phyloP scores from a whole-genome alignment of 2,888 invertebrate genomes.

The Unio pictorum region DNA sequence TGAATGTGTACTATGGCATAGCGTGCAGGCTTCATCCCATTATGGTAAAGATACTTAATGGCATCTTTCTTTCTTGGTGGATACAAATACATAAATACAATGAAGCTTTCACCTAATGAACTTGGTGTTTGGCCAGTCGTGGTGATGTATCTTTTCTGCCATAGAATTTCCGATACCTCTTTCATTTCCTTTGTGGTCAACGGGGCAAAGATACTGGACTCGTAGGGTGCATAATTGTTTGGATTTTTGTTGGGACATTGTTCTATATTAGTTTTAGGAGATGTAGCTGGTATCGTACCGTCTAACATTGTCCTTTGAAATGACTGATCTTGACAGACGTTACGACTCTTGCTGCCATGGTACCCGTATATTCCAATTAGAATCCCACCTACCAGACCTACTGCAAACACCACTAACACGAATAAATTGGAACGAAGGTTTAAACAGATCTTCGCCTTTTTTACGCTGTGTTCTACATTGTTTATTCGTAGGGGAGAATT shows the following conservation, averaged over 20 bases:
- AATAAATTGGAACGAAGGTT: constrained; percentile 4
- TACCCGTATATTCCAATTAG: constrained; percentile 34
- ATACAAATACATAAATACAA: constrained; percentile 34
- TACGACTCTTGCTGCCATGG: constrained; percentile 5
- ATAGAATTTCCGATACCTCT: constrained; percentile 19
- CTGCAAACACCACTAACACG: constrained; percentile 20
- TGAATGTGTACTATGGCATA: constrained; percentile 38
- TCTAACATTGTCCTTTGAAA: too few relatives aligned
- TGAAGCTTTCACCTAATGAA: constrained; percentile 31
- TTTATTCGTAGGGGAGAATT: too few relatives aligned
- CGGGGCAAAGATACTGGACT: constrained; percentile 33
- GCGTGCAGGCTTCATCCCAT: constrained; percentile 35
- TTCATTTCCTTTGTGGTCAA: constrained; percentile 36
- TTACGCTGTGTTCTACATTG: too few relatives aligned
- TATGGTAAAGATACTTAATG: constrained; percentile 28
- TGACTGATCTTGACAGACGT: not conserved
- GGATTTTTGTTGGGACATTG: constrained; percentile 22
- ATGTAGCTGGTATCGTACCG: too few relatives aligned
- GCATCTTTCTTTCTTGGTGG: constrained; percentile 38
- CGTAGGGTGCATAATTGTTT: constrained; percentile 16
- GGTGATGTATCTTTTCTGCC: constrained; percentile 15
- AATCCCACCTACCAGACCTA: constrained; percentile 25
- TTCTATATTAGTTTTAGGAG: not conserved
- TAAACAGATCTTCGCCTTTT: too few relatives aligned
- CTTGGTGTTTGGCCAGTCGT: constrained; percentile 17